Base-by-base conservation (phyloP, 1,140 invertebrate species). In the Diorhabda carinulata region DNA sequence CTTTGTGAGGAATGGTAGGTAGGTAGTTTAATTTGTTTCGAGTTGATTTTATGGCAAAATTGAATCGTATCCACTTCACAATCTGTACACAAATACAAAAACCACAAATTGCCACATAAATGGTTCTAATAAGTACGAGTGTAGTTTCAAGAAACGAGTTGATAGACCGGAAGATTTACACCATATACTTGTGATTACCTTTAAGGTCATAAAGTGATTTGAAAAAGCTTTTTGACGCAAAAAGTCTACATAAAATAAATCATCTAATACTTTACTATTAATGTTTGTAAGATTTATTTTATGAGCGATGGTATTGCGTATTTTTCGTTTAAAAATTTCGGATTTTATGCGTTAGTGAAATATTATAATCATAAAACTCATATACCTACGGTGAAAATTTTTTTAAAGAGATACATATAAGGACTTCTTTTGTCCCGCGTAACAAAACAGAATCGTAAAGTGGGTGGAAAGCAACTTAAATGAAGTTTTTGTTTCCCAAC, bases 241-340 rank as follows among this genome's bases (percentile, higher is more conserved):
- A 52, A 67, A 70, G 65, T 70, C 52, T 61, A 67, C 69, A 67
- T 73, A 73, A 73, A 73, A 73, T 73, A 68, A 68, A 73, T 73
- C 72, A 73, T 73, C 60, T 57, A 58, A 65, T 57, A 70, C 66
- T 70, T 73, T 63, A 70, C 67, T 70, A 61, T 70, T 73, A 66
- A 73, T 70, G 66, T 25, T 58, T 68, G 25, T 61, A 61, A 67
- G 72, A 73, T 73, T 70, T 68, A 70, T 73, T 73, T 73, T 73
- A 73, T 62, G 64, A 43, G 45, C 43, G 43, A 25, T 42, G n/a
- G 40, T 40, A 57, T n/a, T 44, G 52, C 40, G 6, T 25, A 42
- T 43, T 42, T 44, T 25, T 43, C 43, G 5, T 65, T 57, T 41
- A 65, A 65, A 65, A 44, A 64, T 64, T 64, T 45, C n/a, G 45